phyloP scores from a whole-genome alignment of 2,113 vertebrate species.

The Mobula birostris region DNA sequence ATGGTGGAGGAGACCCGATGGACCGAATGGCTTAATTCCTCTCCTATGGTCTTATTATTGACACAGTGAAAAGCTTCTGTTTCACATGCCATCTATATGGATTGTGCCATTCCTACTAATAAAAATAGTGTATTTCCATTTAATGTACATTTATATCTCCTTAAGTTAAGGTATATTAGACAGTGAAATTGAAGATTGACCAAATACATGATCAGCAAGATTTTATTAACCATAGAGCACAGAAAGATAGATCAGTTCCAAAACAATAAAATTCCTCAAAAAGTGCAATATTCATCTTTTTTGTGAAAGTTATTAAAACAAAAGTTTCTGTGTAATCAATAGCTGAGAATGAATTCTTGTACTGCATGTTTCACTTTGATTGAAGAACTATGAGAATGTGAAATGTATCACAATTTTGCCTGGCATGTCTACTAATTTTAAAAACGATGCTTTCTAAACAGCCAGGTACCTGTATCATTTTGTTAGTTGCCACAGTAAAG shows the following conservation, averaged over 20 bases:
- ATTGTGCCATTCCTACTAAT: no score
- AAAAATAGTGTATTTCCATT: not conserved
- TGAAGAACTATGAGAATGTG: not conserved
- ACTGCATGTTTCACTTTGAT: not conserved
- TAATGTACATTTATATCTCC: not conserved
- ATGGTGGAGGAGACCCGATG: no score
- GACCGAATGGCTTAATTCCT: no score
- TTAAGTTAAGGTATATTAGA: not conserved
- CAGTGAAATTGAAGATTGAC: not conserved
- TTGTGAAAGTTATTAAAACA: not conserved
- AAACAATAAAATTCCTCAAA: not conserved
- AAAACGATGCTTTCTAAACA: not conserved
- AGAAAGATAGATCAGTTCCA: not conserved
- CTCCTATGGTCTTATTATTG: no score
- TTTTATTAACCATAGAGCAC: not conserved
- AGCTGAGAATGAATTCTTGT: not conserved
- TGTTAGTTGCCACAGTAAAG: slow-evolving; percentile 5
- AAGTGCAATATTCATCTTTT: not conserved
- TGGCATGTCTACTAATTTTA: not conserved
- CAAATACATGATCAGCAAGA: not conserved
- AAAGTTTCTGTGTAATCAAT: not conserved
- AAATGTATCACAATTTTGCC: not conserved
- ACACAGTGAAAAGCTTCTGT: no score
- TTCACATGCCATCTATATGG: no score
- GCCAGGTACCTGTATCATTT: not conserved